Base-by-base conservation (phyloP, 2,888 invertebrate genomes). In the Microplitis manilae region DNA sequence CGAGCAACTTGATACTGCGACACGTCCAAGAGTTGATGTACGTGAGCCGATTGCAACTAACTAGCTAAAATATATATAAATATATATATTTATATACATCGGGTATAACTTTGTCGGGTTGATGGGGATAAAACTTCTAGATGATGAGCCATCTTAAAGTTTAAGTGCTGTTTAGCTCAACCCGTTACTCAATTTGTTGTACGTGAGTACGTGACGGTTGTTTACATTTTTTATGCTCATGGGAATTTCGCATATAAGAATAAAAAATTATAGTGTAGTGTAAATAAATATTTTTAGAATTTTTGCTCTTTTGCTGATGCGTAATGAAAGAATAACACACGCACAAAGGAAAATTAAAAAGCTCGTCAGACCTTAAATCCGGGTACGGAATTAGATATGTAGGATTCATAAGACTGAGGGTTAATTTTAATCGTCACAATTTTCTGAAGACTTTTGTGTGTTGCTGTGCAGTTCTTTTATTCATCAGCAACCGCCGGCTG, bases 341-440 rank as follows among this genome's bases (percentile, higher is more conserved):
- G 65, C 17, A 65, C 38, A 13, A 1, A 38, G 38, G 15, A 15
- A 68, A 68, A 67, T 68, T 41, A 13, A 8, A 70, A 81, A 80
- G 82, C 83, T 82, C 87, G 86, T 85, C 86, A 85, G 87, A 86
- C 87, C 86, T 86, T 87, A 86, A 86, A 87, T 86, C 86, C 86
- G 86, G 87, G 78, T 86, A 86, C 87, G 83, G 75, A 86, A 86
- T 87, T 86, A 86, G 86, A 87, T 50, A 50, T 50, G 8, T 50
- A 13, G 8, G 50, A 50, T 50, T 50, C 13, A 9, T 50, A 50
- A 50, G 5, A 40, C 15, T n/a, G 7, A 13, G n/a, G 39, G 68
- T 40, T 68, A 39, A 50, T 50, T 50, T 50, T 13, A 50, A 41
- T 50, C 8, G 50, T 50, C 9, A 13, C 50, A 50, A 50, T 50